Evolutionary conservation across 2,113 vertebrate genomes (phyloP), one percentile per base, ranked within the genome.

Genomic region (Mionectes macconnelli): DNA sequence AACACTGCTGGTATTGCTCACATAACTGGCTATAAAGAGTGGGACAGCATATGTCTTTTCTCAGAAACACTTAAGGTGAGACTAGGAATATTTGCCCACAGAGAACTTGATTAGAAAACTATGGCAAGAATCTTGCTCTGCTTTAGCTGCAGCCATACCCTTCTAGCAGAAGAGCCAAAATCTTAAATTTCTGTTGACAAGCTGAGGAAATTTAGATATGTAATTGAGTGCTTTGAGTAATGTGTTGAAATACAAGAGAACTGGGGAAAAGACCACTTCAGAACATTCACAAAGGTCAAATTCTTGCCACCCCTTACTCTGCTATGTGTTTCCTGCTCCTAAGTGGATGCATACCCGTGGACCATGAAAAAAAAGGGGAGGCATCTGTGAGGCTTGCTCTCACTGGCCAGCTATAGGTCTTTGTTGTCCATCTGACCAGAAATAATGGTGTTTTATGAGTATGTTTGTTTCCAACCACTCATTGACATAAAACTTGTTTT

Each of bases 121-220:
- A 52, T 94, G 91, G 70, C 53, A 96, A 94, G 64, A 94, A 94
- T 95, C 78, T 94, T 91, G 40, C 49, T 93, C 14, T 87, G 47
- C 50, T 85, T 12, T 62, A 87, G 16, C 55, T 81, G 25, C 64
- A 89, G 55, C 77, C 47, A 33, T 84, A 68, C 10, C 17, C 18
- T 67, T 93, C 66, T 67, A 50, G 70, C 67, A 93, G 56, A 86
- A 70, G 49, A 87, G 52, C 33, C 66, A 93, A 66, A 83, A 84
- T 89, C 49, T 89, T 93, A 56, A 33, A 91, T 73, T 87, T 86
- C 50, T 73, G 30, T 69, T 95, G 84, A 89, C 66, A 94, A 67
- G 64, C 50, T 93, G 64, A 73, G 52, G 72, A 89, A 59, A 77
- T 91, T 90, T 56, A 85, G 49, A 82, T 10, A 9, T 93, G 35